A percentile compares a stretch with the other conserved stretches of the same genome.
Conservation (phyloP, 2,113 vertebrate species). For the Catagonus wagneri region DNA sequence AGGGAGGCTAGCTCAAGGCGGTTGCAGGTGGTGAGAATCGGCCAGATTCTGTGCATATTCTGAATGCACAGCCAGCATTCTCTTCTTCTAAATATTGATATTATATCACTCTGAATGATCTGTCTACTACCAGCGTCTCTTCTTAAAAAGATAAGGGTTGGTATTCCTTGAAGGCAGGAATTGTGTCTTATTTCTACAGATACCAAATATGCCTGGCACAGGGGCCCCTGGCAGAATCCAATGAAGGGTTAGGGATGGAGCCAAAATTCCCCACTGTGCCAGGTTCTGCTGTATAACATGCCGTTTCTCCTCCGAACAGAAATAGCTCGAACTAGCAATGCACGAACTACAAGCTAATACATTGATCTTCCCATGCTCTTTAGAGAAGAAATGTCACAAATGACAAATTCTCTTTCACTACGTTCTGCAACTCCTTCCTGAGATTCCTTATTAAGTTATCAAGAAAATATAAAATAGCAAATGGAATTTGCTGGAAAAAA, state of each 20-base stretch:
- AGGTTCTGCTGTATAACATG: not conserved
- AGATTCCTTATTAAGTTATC: conserved; percentile 77
- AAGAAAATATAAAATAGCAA: conserved; percentile 80
- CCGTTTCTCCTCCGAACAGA: conserved; percentile 63
- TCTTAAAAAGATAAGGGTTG: not conserved
- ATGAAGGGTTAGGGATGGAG: not conserved
- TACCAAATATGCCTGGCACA: not conserved
- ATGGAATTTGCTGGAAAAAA: conserved; percentile 67
- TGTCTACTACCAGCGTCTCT: not conserved
- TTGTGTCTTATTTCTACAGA: not conserved
- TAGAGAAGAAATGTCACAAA: conserved; percentile 67
- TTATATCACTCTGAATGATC: not conserved
- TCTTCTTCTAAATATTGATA: not conserved
- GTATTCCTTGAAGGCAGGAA: not conserved
- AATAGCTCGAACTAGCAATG: conserved; percentile 70
- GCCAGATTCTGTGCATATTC: not conserved
- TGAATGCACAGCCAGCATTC: not conserved
- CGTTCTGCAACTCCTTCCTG: conserved; percentile 71
- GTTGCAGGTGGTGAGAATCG: not conserved
- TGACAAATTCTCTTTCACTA: conserved; percentile 68
- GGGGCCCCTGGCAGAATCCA: not conserved
- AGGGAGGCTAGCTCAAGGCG: not conserved
- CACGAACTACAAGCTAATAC: conserved; percentile 62
- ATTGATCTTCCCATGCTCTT: conserved; percentile 72
- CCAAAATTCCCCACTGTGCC: not conserved